Evolutionary conservation across 35 echinoderm and acorn worm species (phyloP).

Genomic region (Apostichopus parvimensis): DNA sequence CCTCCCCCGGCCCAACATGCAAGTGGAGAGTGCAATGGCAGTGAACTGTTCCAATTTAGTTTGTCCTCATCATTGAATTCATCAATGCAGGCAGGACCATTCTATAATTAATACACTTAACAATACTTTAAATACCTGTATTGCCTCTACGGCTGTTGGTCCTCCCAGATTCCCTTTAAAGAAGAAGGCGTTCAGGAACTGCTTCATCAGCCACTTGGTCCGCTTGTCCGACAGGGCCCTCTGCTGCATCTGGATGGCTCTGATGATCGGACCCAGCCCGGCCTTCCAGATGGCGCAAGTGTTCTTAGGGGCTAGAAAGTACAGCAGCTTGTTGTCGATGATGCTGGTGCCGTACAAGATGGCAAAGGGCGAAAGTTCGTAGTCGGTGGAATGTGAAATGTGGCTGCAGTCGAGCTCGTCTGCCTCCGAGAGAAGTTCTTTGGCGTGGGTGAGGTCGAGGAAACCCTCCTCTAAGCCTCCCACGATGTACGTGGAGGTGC

Average conservation of each 20-base stretch:
- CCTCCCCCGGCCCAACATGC: too few species aligned
- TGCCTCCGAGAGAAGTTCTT: constrained; percentile 65
- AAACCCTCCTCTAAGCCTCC: constrained; percentile 78
- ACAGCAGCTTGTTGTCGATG: constrained; percentile 78
- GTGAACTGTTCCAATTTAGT: too few species aligned
- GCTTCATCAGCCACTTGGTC: constrained; percentile 73
- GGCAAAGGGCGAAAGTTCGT: constrained; percentile 61
- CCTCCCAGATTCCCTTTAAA: constrained; percentile 67
- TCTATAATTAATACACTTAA: too few species aligned
- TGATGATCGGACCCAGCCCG: constrained; percentile 64
- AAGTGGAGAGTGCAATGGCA: too few species aligned
- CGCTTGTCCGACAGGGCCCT: constrained; percentile 61
- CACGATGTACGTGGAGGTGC: constrained; percentile 57
- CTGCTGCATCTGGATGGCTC: constrained; percentile 63
- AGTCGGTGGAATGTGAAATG: constrained; percentile 56
- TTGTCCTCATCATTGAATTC: too few species aligned
- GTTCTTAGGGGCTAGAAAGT: constrained; percentile 68
- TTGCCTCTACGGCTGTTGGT: constrained; percentile 83
- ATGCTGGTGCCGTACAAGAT: constrained; percentile 76
- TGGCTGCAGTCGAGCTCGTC: constrained; percentile 44
- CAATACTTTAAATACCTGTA: constrained; percentile 50
- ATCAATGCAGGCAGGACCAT: too few species aligned
- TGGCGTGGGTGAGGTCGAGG: constrained; percentile 75
- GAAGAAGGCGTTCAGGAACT: constrained; percentile 85
- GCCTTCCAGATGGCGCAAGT: constrained; percentile 74